Conservation (phyloP, 2,797 vertebrate species). For the Emys orbicularis region DNA sequence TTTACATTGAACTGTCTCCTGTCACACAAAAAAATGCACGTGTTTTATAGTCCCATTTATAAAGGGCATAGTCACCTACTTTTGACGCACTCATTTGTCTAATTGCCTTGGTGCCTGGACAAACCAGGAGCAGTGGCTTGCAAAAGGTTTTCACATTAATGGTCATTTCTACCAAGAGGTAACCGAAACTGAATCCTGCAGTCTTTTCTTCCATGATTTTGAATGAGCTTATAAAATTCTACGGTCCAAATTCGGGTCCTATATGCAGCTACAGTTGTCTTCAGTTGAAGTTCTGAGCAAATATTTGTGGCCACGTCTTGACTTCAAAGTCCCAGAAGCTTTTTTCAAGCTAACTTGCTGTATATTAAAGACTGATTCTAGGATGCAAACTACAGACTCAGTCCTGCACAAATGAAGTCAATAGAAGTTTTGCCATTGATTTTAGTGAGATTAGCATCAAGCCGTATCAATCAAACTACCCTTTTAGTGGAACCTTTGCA, state of each 20-base stretch:
- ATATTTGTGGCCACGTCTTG: fast-evolving
- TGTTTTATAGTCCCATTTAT: background rate
- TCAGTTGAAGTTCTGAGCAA: background rate
- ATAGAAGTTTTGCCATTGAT: background rate
- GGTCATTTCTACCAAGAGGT: background rate
- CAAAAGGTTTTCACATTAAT: background rate
- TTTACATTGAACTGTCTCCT: background rate
- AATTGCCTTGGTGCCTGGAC: background rate
- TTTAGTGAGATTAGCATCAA: conserved; percentile 14
- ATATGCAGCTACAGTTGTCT: background rate
- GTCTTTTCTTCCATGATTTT: background rate
- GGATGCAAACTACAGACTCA: background rate
- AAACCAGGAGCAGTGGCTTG: background rate
- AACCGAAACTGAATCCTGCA: background rate
- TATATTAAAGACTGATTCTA: background rate
- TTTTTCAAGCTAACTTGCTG: conserved; percentile 13
- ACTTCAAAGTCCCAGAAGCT: background rate
- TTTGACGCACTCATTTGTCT: background rate
- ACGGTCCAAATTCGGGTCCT: background rate
- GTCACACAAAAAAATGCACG: fast-evolving
- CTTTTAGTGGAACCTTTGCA: conserved; percentile 31
- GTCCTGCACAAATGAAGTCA: background rate
- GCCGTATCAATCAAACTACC: background rate
- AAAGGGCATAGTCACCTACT: fast-evolving
- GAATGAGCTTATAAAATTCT: background rate